Conservation (phyloP, 2,888 invertebrate genomes). For the Temnothorax unifasciatus region DNA sequence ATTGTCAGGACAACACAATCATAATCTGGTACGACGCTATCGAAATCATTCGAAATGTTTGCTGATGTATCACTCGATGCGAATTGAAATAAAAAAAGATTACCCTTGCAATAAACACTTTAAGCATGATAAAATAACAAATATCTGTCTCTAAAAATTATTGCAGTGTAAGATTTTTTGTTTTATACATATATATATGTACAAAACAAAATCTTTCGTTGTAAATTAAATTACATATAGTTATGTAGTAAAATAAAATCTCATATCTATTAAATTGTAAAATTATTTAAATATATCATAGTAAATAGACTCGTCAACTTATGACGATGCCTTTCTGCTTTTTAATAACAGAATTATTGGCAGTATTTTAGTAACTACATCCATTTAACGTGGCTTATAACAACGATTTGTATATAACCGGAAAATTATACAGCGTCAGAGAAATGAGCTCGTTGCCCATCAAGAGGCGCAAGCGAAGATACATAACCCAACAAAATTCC, state of each 20-base stretch:
- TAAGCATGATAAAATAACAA: background rate
- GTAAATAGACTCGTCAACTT: no score
- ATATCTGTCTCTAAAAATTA: background rate
- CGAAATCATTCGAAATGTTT: slow-evolving; percentile 1
- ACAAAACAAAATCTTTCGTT: no score
- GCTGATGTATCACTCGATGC: background rate
- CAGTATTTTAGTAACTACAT: background rate
- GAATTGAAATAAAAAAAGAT: background rate
- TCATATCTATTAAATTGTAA: no score
- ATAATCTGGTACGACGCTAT: slow-evolving; percentile 39
- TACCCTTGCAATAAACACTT: background rate
- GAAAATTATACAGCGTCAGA: slow-evolving; percentile 23
- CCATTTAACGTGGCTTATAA: background rate
- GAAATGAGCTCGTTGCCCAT: slow-evolving; percentile 48
- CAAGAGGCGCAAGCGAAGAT: slow-evolving; percentile 57
- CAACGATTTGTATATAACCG: background rate
- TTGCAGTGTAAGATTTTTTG: background rate
- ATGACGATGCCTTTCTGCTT: no score
- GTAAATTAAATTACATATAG: no score
- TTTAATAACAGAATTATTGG: background rate
- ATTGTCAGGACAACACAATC: slow-evolving; percentile 67
- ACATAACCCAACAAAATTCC: slow-evolving; percentile 66
- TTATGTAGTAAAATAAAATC: no score
- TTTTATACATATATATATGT: no score
- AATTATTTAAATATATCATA: no score